Conservation (phyloP, 1,140 invertebrate species). For the Dufourea novaeangliae region DNA sequence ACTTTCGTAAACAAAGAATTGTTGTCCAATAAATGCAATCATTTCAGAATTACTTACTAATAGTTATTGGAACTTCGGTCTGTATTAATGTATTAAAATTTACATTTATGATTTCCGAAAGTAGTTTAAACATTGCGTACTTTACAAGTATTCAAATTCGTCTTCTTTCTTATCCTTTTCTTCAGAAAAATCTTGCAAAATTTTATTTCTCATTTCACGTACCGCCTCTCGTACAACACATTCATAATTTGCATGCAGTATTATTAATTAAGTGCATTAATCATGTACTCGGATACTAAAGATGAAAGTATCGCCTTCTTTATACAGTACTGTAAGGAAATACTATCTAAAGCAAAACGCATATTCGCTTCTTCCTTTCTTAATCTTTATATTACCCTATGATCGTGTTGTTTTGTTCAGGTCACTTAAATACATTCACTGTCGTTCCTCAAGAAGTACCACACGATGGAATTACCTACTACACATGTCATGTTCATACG, state of each 20-base stretch:
- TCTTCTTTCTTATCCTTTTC: too few species aligned
- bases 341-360: constrained; percentile 56
- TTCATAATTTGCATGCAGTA: constrained; percentile 15
- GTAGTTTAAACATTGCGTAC: neutral
- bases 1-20: neutral
- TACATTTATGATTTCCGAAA: neutral
- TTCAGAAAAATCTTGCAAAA: neutral
- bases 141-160: neutral
- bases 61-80: neutral
- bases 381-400: constrained; percentile 79
- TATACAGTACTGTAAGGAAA: constrained; percentile 47
- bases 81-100: neutral
- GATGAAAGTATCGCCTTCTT: constrained; percentile 29
- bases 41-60: neutral
- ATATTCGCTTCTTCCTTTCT: constrained; percentile 70
- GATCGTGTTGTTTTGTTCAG: constrained; percentile 82
- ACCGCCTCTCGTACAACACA: neutral
- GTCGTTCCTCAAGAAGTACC: constrained; percentile 81
- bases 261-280: constrained; percentile 12
- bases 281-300: constrained; percentile 19
- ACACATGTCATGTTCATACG: constrained; percentile 73
- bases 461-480: constrained; percentile 78
- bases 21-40: neutral
- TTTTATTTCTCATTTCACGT: neutral
- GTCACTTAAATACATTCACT: constrained; percentile 82